Base-by-base conservation (phyloP, 2,797 vertebrate species). In the Hoplostethus atlanticus region DNA sequence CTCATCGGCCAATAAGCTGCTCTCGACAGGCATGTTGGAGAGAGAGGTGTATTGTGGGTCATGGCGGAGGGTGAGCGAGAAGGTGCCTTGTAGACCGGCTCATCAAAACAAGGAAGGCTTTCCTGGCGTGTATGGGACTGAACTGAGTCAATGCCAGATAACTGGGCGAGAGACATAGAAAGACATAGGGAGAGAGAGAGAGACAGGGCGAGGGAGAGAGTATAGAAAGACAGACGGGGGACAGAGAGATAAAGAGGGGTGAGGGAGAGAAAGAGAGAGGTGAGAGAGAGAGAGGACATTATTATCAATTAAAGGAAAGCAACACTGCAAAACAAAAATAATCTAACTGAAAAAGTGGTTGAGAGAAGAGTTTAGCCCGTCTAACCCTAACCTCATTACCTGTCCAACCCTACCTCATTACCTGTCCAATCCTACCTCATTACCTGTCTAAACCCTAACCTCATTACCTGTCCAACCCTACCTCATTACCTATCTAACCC, bases 81-180 rank as follows among this genome's bases (percentile, higher is more conserved):
- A 98, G 51, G 96, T 97, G 97, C 96, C 76, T 98, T 98, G 93
- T 96, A 98, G 90, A 96, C 90, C 15, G 97, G 97, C 77, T 98
- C 92, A 47, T 93, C 92, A 25, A 92, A 92, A 81, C 92, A 93
- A 10, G 92, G 72, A 93, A 93, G 89, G 97, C 96, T 90, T 98
- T 98, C 80, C 97, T 94, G 85, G 97, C 96, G 64, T 98, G 96
- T 73, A 91, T 96, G 12, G 97, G 97, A 52, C 96, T 97, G 92
- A 97, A 98, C 88, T 97, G 97, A 0, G 97, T 97, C 84, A 98
- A 94, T 17, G 95, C 95, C 83, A 98, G 93, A 85, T 95, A 97
- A 34, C 97, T 98, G 76, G 7, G n/a, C 7, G 8, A 62, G 34
- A 38, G 6, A 38, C 2, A 53, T 0, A 51, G 34, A 34, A 1